Evolutionary conservation across 2,888 invertebrate species (phyloP).

Genomic region (Oxyscelio sp.): DNA sequence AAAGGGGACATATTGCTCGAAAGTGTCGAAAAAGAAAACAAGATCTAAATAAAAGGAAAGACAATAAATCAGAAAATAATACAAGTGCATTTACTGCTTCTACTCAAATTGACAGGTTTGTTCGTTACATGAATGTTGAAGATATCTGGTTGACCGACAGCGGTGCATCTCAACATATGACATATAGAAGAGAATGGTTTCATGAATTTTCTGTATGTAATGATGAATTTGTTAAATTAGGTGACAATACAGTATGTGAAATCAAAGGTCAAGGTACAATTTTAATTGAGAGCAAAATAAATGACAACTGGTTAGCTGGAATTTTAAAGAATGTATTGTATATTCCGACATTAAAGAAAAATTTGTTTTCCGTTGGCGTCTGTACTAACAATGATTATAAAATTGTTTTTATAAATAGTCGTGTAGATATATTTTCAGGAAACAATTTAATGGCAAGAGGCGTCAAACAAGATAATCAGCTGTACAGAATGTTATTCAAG

Average conservation of each 20-base stretch:
- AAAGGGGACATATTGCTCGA: slow-evolving; percentile 10
- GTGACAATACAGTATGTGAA: slow-evolving; percentile 14
- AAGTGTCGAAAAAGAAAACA: slow-evolving; percentile 5
- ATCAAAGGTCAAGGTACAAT: background rate
- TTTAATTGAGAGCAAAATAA: background rate
- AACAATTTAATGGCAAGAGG: background rate
- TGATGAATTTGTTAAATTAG: slow-evolving; percentile 9
- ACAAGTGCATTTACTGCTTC: background rate
- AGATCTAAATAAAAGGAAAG: background rate
- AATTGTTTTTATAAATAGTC: background rate
- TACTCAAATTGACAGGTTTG: background rate
- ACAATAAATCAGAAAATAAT: background rate
- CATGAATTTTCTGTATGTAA: background rate
- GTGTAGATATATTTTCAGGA: background rate
- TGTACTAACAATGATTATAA: slow-evolving; percentile 15
- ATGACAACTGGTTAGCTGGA: slow-evolving; percentile 23
- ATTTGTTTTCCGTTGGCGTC: slow-evolving; percentile 61
- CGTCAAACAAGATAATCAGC: slow-evolving; percentile 8
- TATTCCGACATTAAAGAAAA: slow-evolving; percentile 38
- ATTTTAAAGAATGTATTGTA: slow-evolving; percentile 39
- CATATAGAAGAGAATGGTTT: slow-evolving; percentile 39
- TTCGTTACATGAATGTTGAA: background rate
- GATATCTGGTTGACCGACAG: slow-evolving; percentile 38
- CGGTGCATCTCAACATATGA: slow-evolving; percentile 37
- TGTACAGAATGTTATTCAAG: slow-evolving; percentile 25